Base-by-base conservation (phyloP, 2,888 invertebrate species). In the Sussaba pulchella region DNA sequence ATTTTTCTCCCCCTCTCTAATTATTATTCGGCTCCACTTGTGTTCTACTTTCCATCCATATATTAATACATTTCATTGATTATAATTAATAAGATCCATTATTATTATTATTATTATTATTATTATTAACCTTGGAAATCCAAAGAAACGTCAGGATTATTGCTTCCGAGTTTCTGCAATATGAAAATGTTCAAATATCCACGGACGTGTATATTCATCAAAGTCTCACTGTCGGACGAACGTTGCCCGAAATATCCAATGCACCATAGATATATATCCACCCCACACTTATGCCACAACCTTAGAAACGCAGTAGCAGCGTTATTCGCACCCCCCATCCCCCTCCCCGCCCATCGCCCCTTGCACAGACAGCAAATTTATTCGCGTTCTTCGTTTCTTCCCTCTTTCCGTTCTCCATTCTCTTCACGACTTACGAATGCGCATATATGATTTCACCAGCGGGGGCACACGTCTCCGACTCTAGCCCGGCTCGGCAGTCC, bases 391-490 rank as follows among this genome's bases (percentile, higher is more conserved):
- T 63, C 75, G 67, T 54, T 69, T 76, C 71, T 47, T 57, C 61
- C 21, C 61, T 43, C 64, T 31, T 41, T 41, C 47, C 17, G 45
- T 59, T 66, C 52, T 52, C 52, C 52, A 66, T 73, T 36, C 64
- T 81, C 79, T 77, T 67, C 75, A 64, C 76, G 70, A 79, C 77
- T 82, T 82, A 78, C 82, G 71, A 80, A 84, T 84, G 84, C 84
- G 82, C 84, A 84, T 84, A 83, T 84, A 84, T 84, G 84, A 84
- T 84, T 84, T 80, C 81, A 67, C 39, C 66, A 39, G 31, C 52
- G 26, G 47, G 21, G 43, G 39, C 67, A 52, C 67, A 57, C 31
- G 39, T 43, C 19, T 54, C 17, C 24, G 47, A 10, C 31, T 67
- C 26, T 57, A 19, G 9, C 12, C 12, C 54, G 41, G 43, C 39